These are phyloP conservation scores for Ornithorhynchus anatinus DNA, from an alignment of 2,113 vertebrate genomes.

Conservation along the genomic window DNA sequence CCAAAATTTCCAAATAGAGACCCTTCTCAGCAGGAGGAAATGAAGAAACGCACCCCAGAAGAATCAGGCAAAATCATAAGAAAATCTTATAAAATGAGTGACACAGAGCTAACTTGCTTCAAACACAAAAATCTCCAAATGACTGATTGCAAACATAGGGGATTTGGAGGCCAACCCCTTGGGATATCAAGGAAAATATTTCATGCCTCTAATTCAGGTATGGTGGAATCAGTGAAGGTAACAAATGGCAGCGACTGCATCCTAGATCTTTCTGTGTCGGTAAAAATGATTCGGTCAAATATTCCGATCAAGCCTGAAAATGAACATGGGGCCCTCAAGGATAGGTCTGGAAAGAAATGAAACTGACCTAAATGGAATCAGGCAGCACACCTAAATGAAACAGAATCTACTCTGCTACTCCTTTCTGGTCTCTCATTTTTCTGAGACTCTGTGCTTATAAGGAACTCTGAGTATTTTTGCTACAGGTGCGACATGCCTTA, in stretches of 20 bases:
- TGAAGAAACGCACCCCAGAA: constrained; percentile 6
- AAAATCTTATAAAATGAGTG: constrained; percentile 20
- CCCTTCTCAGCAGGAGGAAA: constrained; percentile 8
- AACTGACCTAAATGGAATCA: too few species aligned
- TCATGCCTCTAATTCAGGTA: too few species aligned
- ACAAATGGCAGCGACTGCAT: too few species aligned
- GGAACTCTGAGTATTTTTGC: neutral
- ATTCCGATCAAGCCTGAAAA: too few species aligned
- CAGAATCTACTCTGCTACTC: constrained; percentile 8
- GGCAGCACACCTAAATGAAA: constrained; percentile 18
- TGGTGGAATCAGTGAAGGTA: too few species aligned
- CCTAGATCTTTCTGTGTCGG: too few species aligned
- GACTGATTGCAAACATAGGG: constrained; percentile 3
- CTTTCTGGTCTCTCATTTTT: constrained; percentile 6
- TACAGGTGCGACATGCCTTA: neutral
- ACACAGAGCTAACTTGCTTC: constrained; percentile 37
- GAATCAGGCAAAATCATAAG: constrained; percentile 29
- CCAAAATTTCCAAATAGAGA: constrained; percentile 15
- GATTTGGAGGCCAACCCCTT: constrained; percentile 10
- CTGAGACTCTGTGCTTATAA: neutral
- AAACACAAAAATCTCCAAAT: constrained; percentile 18
- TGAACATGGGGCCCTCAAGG: too few species aligned
- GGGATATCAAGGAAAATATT: neutral
- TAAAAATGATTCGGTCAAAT: too few species aligned
- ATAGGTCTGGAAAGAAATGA: too few species aligned